phyloP scores from a whole-genome alignment of 2,888 invertebrate genomes.

The Polydrusus pterygomalis region DNA sequence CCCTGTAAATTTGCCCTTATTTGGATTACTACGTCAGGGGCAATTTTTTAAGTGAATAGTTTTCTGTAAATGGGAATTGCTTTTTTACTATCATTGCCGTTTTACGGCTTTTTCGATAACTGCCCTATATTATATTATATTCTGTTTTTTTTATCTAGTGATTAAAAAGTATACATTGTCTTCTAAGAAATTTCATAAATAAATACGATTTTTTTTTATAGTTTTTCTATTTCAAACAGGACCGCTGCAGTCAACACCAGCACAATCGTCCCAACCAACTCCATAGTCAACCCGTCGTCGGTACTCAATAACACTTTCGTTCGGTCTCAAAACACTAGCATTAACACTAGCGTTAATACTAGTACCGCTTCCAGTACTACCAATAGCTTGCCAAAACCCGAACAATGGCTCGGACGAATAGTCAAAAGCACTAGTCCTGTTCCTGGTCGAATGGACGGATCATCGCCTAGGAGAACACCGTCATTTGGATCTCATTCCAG shows the following conservation, averaged over 20 bases:
- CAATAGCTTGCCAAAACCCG: slow-evolving; percentile 81
- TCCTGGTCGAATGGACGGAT: slow-evolving; percentile 66
- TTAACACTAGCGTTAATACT: slow-evolving; percentile 19
- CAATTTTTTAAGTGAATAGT: too few species aligned
- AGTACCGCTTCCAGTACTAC: slow-evolving; percentile 47
- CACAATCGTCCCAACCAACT: slow-evolving; percentile 48
- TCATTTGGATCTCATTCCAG: slow-evolving; percentile 70
- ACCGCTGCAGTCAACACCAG: slow-evolving; percentile 44
- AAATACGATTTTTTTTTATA: background rate
- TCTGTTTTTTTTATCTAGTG: too few species aligned
- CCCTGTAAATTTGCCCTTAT: too few species aligned
- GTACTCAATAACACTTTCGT: slow-evolving; percentile 33
- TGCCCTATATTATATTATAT: too few species aligned
- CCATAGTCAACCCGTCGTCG: slow-evolving; percentile 38
- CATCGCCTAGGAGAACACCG: slow-evolving; percentile 75
- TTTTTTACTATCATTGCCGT: too few species aligned
- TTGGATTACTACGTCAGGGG: too few species aligned
- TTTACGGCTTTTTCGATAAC: too few species aligned
- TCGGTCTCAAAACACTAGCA: slow-evolving; percentile 54
- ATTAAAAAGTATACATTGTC: too few species aligned
- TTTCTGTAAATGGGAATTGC: too few species aligned
- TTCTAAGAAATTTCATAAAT: too few species aligned
- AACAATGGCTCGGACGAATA: slow-evolving; percentile 88
- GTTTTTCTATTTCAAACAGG: slow-evolving; percentile 23
- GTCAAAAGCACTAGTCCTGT: slow-evolving; percentile 75